phyloP scores from a whole-genome alignment of 2,113 vertebrate genomes.

The Nasalis larvatus region DNA sequence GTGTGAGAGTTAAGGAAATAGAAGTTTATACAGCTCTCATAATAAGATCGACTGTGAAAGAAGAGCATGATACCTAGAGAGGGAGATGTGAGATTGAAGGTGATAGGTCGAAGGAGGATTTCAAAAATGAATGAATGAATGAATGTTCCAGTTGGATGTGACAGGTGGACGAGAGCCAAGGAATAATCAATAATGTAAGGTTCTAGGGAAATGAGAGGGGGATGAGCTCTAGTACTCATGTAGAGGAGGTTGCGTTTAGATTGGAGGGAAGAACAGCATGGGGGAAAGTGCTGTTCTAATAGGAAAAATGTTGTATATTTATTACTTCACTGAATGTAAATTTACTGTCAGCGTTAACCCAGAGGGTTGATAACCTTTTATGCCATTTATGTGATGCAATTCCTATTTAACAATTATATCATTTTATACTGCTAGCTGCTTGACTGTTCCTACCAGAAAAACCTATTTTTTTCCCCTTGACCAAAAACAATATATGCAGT shows the following conservation, averaged over 20 bases:
- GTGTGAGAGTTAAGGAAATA: not conserved
- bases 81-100: not conserved
- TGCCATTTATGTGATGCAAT: not conserved
- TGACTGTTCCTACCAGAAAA: not conserved
- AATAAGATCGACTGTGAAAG: not conserved
- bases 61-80: not conserved
- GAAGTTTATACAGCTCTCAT: not conserved
- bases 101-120: not conserved
- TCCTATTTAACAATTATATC: not conserved
- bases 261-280: not conserved
- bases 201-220: not conserved
- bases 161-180: not conserved
- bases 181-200: not conserved
- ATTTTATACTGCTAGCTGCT: not conserved
- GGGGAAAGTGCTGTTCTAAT: not conserved
- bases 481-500: not conserved
- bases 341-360: constrained; percentile 3
- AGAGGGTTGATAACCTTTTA: constrained; percentile 1
- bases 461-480: not conserved
- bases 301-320: not conserved
- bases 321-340: not conserved
- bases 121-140: not conserved
- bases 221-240: not conserved
- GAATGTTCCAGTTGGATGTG: not conserved
- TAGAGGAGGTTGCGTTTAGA: not conserved